These are phyloP conservation scores for Rhea pennata DNA, from an alignment of 2,113 vertebrate genomes.

Conservation along the genomic window DNA sequence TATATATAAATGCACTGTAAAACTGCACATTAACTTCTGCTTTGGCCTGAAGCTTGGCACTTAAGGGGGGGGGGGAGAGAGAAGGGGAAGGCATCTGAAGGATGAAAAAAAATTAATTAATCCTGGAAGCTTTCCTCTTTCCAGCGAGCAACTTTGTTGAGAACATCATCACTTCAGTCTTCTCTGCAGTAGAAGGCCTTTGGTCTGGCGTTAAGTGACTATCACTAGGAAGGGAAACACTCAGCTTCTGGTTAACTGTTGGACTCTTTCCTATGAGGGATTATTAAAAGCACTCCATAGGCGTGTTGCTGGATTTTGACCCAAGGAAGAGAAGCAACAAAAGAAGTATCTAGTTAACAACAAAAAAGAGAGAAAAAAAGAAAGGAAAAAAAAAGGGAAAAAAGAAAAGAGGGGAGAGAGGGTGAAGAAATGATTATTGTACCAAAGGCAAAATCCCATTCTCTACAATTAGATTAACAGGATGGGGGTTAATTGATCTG, in stretches of 20 bases:
- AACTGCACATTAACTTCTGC: not conserved
- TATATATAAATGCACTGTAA: fast-evolving
- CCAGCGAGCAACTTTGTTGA: not conserved
- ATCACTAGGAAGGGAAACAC: not conserved
- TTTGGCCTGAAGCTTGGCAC: not conserved
- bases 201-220: not conserved
- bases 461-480: not conserved
- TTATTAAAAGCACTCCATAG: not conserved
- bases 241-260: not conserved
- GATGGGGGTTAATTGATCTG: not conserved
- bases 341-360: not conserved
- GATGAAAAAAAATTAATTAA: not conserved
- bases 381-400: no score
- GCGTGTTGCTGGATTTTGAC: not conserved
- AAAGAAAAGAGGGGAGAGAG: no score
- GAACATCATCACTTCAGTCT: not conserved
- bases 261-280: not conserved
- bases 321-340: not conserved
- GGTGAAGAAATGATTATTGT: not conserved
- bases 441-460: not conserved
- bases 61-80: not conserved
- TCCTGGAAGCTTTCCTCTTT: not conserved
- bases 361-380: no score
- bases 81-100: not conserved
- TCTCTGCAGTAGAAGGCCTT: not conserved